Evolutionary conservation across 2,888 invertebrate species (phyloP).

Genomic region (Patella ulyssiponensis): DNA sequence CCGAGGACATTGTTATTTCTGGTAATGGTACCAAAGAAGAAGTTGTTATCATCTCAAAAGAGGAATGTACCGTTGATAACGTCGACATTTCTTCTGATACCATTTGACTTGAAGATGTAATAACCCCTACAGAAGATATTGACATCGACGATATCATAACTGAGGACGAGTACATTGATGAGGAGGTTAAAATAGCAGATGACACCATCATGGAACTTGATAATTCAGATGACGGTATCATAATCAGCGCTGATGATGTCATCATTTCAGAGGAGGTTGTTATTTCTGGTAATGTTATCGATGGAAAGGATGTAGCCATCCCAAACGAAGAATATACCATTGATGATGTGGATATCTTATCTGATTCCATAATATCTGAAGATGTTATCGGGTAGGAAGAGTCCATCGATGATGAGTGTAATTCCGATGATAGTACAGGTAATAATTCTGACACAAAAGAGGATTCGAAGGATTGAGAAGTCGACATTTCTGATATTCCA

Average conservation of each 20-base stretch:
- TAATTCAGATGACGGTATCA: background rate
- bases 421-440: background rate
- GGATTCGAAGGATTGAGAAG: background rate
- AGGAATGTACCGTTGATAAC: background rate
- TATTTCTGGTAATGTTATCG: background rate
- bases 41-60: background rate
- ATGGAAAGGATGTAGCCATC: background rate
- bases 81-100: background rate
- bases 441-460: background rate
- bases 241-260: background rate
- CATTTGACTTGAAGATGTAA: background rate
- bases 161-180: background rate
- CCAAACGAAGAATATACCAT: background rate
- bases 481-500: background rate
- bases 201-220: too few relatives aligned
- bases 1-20: background rate
- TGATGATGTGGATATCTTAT: background rate
- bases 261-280: conserved; percentile 1
- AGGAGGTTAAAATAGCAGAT: too few relatives aligned
- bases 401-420: background rate
- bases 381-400: background rate
- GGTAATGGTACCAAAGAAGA: background rate
- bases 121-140: background rate
- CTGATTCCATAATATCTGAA: too few relatives aligned
- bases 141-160: background rate